phyloP scores from a whole-genome alignment of 30 jellyfish, hydroid and myxozoan species.

The Mastigias papua region DNA sequence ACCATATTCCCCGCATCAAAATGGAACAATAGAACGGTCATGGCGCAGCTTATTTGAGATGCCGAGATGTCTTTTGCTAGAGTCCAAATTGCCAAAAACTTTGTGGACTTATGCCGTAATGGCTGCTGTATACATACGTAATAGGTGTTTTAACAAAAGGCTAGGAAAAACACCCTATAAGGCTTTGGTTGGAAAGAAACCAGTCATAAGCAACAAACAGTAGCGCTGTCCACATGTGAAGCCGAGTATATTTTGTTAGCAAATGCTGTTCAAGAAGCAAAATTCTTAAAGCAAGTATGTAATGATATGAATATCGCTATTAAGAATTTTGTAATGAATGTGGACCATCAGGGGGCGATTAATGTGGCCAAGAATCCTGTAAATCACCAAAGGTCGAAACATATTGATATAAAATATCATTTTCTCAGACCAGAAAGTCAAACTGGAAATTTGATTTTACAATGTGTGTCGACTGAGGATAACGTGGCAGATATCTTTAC shows the following conservation, averaged over 20 bases:
- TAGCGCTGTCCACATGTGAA: slow-evolving; percentile 53
- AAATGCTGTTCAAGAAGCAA: slow-evolving; percentile 59
- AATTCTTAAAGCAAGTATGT: slow-evolving; percentile 28
- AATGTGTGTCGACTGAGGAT: slow-evolving; percentile 34
- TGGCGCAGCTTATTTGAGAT: slow-evolving; percentile 60
- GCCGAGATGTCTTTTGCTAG: slow-evolving; percentile 65
- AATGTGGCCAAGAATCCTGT: slow-evolving; percentile 34
- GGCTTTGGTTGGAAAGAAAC: slow-evolving; percentile 57
- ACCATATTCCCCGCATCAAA: slow-evolving; percentile 76
- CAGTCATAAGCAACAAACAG: slow-evolving; percentile 37
- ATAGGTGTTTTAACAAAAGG: slow-evolving; percentile 38
- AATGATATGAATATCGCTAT: slow-evolving; percentile 13
- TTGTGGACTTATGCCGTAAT: slow-evolving; percentile 87
- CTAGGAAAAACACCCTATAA: slow-evolving; percentile 35
- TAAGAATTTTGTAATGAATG: slow-evolving; percentile 28
- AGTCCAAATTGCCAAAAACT: slow-evolving; percentile 74
- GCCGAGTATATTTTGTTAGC: slow-evolving; percentile 38
- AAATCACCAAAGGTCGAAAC: slow-evolving; percentile 48
- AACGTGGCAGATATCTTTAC: slow-evolving; percentile 77
- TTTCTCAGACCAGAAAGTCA: slow-evolving; percentile 25
- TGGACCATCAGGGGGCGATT: slow-evolving; percentile 33
- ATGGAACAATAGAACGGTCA: slow-evolving; percentile 63
- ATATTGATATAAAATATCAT: slow-evolving; percentile 43
- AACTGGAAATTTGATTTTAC: slow-evolving; percentile 41
- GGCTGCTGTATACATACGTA: slow-evolving; percentile 73